Evolutionary conservation across 2,797 vertebrate genomes (phyloP), one percentile per base, ranked within the genome.

Genomic region (Pterois miles): DNA sequence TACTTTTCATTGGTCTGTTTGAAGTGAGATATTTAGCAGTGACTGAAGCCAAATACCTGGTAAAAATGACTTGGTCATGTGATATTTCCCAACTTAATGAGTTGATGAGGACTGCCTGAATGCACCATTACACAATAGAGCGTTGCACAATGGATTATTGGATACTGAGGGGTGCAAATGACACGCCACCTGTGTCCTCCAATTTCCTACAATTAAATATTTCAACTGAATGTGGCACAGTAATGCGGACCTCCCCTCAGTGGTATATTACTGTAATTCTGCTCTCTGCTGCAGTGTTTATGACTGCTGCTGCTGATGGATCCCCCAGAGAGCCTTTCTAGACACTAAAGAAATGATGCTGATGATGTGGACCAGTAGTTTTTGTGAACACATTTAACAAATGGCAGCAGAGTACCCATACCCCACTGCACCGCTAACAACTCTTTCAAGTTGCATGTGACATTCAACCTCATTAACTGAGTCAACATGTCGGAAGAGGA

Each of bases 391-490:
- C 46, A 8, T 77, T 50, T 56, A 64, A 71, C 46, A 70, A 68
- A 58, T 1, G 6, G 5, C 23, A 54, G 46, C 18, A 5, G 3
- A 54, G 29, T 63, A n/a, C n/a, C n/a, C 70, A 52, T 14, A 23
- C 10, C 8, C 25, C 5, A 2, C 60, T 13, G 56, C 54, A 40
- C 9, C 22, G 4, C 67, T 6, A 13, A 64, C 78, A 25, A 59
- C 64, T 68, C 59, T 25, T 68, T 81, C 6, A 53, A 65, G 63
- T 46, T 53, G 25, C 9, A 20, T 33, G 13, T 57, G 34, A 65
- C 78, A 76, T 31, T 27, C 25, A 23, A 20, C 59, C 50, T 63
- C 40, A 34, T 68, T 73, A 52, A 43, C 76, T 31, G 65, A 66
- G 62, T 78, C 27, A 52, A 48, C 70, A 8, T 6, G 56, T 66